Evolutionary conservation across 2,113 vertebrate genomes (phyloP), one percentile per base, ranked within the genome.

Genomic region (Aramus guarauna): DNA sequence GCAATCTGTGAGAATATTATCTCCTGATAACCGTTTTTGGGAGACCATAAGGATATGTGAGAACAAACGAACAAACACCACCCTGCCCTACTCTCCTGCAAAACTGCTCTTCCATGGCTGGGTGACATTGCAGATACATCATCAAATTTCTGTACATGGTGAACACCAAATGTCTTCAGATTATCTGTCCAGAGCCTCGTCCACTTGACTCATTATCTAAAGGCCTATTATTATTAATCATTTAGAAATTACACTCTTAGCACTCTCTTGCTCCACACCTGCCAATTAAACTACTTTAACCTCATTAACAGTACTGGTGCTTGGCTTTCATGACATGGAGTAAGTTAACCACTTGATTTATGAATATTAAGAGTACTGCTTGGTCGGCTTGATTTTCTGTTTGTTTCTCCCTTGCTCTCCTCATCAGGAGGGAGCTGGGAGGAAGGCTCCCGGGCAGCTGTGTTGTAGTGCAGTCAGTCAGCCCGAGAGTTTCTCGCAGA

Each of bases 201-300:
- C 89, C 94, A 76, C 59, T 95, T 91, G 88, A 95, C 89, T 96
- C 89, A 95, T 95, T 91, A 97, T 66, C 89, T 91, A 91, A 92
- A 94, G 96, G 89, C 77, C 81, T 88, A 83, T 94, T 95, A 95
- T 96, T 96, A 96, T 71, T 94, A 96, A 95, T 96, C 36, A 97
- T 82, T 94, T 90, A 41, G 71, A 94, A 96, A 91, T 96, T 91
- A 88, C 55, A 77, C 84, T 92, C 63, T 71, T 74, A 83, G 67
- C 67, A 91, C 74, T 92, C 36, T 91, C 74, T 85, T 88, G 77
- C 87, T 90, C 91, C 2, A 3, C 63, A 95, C 77, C 85, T 94
- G 91, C 93, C 97, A 95, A 97, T 96, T 96, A 97, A 95, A 92
- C 71, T 85, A 94, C 90, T 96, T 94, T 92, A 95, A 96, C 85